Evolutionary conservation across 2,797 vertebrate genomes (phyloP), one percentile per base, ranked within the genome.

Genomic region (Pseudochromis fuscus): DNA sequence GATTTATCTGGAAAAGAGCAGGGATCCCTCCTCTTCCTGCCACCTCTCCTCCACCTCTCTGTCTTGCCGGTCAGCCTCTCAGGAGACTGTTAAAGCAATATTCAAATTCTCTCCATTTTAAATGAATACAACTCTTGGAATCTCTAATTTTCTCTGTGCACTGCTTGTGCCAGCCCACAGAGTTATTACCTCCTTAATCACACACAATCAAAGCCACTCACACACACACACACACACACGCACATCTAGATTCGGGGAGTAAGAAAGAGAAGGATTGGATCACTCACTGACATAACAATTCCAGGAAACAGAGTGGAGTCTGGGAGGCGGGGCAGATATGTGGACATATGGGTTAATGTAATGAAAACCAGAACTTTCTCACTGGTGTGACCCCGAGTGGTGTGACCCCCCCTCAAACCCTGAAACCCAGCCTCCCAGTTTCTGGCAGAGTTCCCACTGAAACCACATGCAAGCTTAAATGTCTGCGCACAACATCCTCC

Each of bases 311-410:
- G 71, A 87, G 78, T 62, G 73, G 77, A 90, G 86, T 86, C 82
- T 77, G 64, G 77, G 84, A 88, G 91, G 88, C 57, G 79, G 88
- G 68, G 82, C 83, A 80, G 79, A 81, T 74, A 87, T 75, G 76
- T 71, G 75, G 87, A 88, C 86, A 83, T 90, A 90, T 89, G 83
- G 74, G 75, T 81, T 83, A 76, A 88, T 87, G 90, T 91, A 92
- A 92, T 93, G 90, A 93, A 91, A 92, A 91, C 81, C 91, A 92
- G 91, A 92, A 82, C 88, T 64, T 86, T 88, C 82, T 89, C 81
- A 79, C 78, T 90, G n/a, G n/a, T n/a, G n/a, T n/a, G n/a, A n/a
- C n/a, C 61, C 46, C 7, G 85, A 85, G 86, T 73, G 62, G 65
- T 13, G 71, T 88, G 89, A 90, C 65, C 70, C 87, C 75, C 71